Percentiles rank a stretch among this genome's conserved stretches.
These are phyloP conservation scores for Labeo rohita DNA, from an alignment of 2,113 vertebrate species.

Conservation along the genomic window DNA sequence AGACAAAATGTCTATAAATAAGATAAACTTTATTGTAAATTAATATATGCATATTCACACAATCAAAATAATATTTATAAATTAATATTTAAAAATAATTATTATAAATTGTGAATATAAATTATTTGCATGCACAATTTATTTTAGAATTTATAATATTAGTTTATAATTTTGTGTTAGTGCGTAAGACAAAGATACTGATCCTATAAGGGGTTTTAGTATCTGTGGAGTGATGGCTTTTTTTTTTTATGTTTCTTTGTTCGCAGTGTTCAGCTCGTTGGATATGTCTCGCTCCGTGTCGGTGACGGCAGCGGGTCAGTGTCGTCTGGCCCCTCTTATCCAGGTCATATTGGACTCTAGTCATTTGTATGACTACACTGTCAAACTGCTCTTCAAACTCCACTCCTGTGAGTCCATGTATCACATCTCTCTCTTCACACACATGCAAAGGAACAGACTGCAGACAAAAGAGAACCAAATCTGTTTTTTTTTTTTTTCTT, in stretches of 20 bases:
- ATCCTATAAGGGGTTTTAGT: background rate
- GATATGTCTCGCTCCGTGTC: slow-evolving; percentile 98
- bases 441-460: background rate
- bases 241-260: slow-evolving; percentile 28
- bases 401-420: slow-evolving; percentile 90
- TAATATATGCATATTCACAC: too few species aligned
- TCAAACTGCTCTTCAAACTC: slow-evolving; percentile 98
- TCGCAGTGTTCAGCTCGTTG: slow-evolving; percentile 90
- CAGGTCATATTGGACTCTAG: slow-evolving; percentile 96
- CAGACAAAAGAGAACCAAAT: background rate
- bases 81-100: too few species aligned
- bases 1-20: too few species aligned
- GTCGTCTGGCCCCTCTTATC: slow-evolving; percentile 95
- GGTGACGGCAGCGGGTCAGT: slow-evolving; percentile 91
- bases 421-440: background rate
- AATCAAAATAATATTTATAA: too few species aligned
- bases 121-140: background rate
- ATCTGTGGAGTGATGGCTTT: background rate
- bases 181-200: background rate
- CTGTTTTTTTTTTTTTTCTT: too few species aligned
- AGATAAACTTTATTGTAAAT: too few species aligned
- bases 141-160: too few species aligned
- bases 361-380: slow-evolving; percentile 96
- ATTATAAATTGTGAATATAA: background rate
- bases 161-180: background rate